Percentiles rank a stretch among this genome's conserved stretches.
Conservation (phyloP, 2,888 invertebrate genomes). For the Endomychus coccineus region DNA sequence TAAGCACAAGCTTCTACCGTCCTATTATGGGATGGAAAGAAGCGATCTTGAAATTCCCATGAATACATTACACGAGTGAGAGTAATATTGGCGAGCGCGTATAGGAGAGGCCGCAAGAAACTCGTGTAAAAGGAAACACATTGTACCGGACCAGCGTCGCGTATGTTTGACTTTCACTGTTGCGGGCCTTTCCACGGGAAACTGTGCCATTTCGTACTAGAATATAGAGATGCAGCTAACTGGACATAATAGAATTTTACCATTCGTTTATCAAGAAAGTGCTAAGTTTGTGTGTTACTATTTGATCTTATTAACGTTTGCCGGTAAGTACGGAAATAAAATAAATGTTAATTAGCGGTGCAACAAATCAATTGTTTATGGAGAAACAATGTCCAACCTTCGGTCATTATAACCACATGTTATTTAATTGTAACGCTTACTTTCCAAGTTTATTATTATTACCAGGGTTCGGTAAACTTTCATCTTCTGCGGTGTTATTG, state of each 20-base stretch:
- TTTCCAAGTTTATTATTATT: too few species aligned
- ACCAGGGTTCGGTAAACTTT: too few species aligned
- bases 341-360: too few species aligned
- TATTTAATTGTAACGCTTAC: too few species aligned
- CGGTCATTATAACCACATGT: too few species aligned
- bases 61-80: slow-evolving; percentile 15
- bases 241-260: not conserved
- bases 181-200: not conserved
- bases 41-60: not conserved
- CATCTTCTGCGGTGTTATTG: too few species aligned
- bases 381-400: too few species aligned
- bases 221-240: slow-evolving; percentile 7
- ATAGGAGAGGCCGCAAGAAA: slow-evolving; percentile 17
- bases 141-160: not conserved
- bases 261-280: slow-evolving; percentile 22
- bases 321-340: slow-evolving; percentile 23
- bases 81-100: slow-evolving; percentile 13
- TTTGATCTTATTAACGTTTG: slow-evolving; percentile 18
- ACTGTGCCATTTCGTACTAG: slow-evolving; percentile 3
- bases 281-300: slow-evolving; percentile 20
- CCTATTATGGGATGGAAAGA: too few species aligned
- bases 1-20: too few species aligned
- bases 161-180: slow-evolving; percentile 1
- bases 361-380: too few species aligned
- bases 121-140: slow-evolving; percentile 6